A percentile compares a stretch with the other conserved stretches of the same genome.
Evolutionary conservation across 2,888 invertebrate genomes (phyloP).

Genomic region (Chloroclysta siterata): DNA sequence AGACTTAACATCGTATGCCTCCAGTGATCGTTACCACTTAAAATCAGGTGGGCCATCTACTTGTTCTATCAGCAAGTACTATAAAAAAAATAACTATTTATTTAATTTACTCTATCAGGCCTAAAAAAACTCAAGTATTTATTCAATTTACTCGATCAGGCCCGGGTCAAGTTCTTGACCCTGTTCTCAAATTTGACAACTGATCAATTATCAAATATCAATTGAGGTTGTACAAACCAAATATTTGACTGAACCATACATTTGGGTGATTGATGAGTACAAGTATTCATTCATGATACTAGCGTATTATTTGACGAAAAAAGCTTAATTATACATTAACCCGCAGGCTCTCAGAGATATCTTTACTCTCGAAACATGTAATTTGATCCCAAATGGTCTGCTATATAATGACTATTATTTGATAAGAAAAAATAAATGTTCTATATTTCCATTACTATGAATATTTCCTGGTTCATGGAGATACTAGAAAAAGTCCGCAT

Average conservation of each 20-base stretch:
- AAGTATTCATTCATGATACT: slow-evolving; percentile 50
- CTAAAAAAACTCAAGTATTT: neutral
- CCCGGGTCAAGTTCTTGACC: slow-evolving; percentile 23
- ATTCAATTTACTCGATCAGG: slow-evolving; percentile 13
- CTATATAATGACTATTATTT: slow-evolving; percentile 43
- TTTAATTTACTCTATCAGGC: slow-evolving; percentile 12
- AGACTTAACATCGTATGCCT: no score
- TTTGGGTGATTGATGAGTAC: slow-evolving; percentile 67
- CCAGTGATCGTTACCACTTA: no score
- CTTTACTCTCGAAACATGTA: slow-evolving; percentile 23
- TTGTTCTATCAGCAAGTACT: no score
- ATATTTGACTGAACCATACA: slow-evolving; percentile 49
- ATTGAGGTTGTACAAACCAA: slow-evolving; percentile 65
- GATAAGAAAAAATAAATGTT: slow-evolving; percentile 47
- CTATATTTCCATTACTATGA: slow-evolving; percentile 44
- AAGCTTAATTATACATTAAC: slow-evolving; percentile 20
- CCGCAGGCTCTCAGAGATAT: slow-evolving; percentile 10
- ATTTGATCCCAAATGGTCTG: slow-evolving; percentile 35
- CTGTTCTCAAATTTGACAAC: slow-evolving; percentile 34
- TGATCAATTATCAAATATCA: slow-evolving; percentile 45
- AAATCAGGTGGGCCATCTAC: no score
- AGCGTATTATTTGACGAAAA: slow-evolving; percentile 30
- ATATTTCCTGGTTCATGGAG: slow-evolving; percentile 65
- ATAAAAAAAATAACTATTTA: neutral
- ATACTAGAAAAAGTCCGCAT: slow-evolving; percentile 60